Conservation (phyloP, 2,797 vertebrate genomes). For the Arctocebus calabarensis region DNA sequence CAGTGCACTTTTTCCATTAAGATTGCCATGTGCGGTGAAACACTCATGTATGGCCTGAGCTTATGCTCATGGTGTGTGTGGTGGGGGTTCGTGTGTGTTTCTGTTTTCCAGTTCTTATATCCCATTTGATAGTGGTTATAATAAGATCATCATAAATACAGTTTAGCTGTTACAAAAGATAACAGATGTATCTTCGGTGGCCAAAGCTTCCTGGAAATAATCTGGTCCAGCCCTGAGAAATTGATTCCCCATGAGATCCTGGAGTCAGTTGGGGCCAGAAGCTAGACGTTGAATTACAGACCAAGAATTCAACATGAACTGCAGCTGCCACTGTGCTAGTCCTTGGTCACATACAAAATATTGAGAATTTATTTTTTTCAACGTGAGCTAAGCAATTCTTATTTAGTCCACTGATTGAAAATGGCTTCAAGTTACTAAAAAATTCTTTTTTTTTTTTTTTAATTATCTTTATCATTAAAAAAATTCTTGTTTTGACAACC, state of each 20-base stretch:
- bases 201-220: not conserved
- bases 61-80: not conserved
- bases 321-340: not conserved
- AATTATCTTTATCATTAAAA: too few relatives aligned
- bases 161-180: constrained; percentile 4
- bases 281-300: not conserved
- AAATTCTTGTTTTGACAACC: constrained; percentile 29
- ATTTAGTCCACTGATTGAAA: not conserved
- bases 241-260: rapidly evolving
- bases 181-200: not conserved
- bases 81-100: not conserved
- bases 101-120: not conserved
- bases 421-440: not conserved
- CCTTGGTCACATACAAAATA: not conserved
- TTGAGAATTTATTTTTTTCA: not conserved
- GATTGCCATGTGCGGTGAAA: not conserved
- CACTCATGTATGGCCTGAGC: not conserved
- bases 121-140: not conserved
- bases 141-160: not conserved
- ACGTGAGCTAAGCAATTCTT: not conserved
- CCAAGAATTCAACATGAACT: not conserved
- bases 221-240: not conserved
- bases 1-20: not conserved
- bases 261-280: not conserved
- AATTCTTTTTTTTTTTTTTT: too few relatives aligned